Conservation (phyloP, 2,797 vertebrate genomes). For the Sebastes jordani region DNA sequence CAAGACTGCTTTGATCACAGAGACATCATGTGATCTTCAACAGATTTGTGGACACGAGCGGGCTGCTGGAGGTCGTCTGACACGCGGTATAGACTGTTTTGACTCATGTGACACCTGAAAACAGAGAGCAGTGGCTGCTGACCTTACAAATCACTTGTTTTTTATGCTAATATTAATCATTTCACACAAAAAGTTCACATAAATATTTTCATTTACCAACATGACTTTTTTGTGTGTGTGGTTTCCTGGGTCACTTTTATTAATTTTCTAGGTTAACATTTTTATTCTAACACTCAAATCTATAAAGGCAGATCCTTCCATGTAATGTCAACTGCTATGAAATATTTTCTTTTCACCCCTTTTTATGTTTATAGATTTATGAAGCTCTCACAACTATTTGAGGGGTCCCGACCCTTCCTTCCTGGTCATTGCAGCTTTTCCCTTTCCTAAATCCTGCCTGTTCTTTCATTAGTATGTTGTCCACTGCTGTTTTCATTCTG, state of each 20-base stretch:
- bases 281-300: too few species aligned
- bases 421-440: too few species aligned
- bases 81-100: not conserved
- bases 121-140: not conserved
- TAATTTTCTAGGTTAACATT: too few species aligned
- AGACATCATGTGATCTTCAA: constrained; percentile 18
- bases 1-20: constrained; percentile 38
- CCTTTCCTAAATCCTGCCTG: too few species aligned
- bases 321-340: too few species aligned
- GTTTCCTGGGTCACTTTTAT: too few species aligned
- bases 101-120: not conserved
- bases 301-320: too few species aligned
- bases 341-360: too few species aligned
- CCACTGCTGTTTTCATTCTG: too few species aligned
- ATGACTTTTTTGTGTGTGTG: not conserved
- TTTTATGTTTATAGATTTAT: not conserved
- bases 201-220: not conserved
- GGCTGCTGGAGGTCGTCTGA: not conserved
- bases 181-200: not conserved
- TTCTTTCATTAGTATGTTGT: too few species aligned
- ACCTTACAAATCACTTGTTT: too few species aligned
- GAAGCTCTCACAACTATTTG: not conserved
- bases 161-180: not conserved
- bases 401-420: not conserved
- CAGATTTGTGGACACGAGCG: constrained; percentile 28